Evolutionary conservation across 1,140 invertebrate species (phyloP).

Genomic region (Drosophila nasuta): DNA sequence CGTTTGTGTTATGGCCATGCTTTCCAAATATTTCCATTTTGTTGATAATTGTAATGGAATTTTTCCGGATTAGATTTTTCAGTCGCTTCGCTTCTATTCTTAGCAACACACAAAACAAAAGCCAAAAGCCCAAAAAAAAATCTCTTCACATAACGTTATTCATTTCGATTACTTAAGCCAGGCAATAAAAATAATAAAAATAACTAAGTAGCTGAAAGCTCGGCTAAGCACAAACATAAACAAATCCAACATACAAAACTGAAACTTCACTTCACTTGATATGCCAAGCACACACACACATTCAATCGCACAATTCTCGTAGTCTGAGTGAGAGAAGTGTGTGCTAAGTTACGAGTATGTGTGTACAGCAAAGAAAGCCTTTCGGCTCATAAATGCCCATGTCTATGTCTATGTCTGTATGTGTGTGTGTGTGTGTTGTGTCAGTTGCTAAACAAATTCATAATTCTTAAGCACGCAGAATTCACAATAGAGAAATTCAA

Average conservation of each 20-base stretch:
- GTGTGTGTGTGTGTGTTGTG: too few relatives aligned
- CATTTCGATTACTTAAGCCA: conserved; percentile 75
- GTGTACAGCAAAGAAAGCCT: too few relatives aligned
- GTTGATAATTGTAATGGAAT: conserved; percentile 79
- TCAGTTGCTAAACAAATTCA: too few relatives aligned
- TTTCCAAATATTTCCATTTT: conserved; percentile 57
- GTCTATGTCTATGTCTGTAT: too few relatives aligned
- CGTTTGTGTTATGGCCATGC: conserved; percentile 44
- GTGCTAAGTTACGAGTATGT: too few relatives aligned
- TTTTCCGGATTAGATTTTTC: conserved; percentile 61
- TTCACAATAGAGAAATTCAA: too few relatives aligned
- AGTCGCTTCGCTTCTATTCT: too few relatives aligned
- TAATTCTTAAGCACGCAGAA: too few relatives aligned
- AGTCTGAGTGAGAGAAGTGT: too few relatives aligned
- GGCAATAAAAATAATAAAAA: conserved; percentile 65
- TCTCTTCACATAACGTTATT: conserved; percentile 29
- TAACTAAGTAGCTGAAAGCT: conserved; percentile 44
- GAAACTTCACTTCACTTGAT: background rate
- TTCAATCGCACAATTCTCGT: too few relatives aligned
- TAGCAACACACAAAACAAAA: background rate
- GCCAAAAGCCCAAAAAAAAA: background rate
- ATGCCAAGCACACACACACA: too few relatives aligned
- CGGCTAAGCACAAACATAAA: conserved; percentile 39
- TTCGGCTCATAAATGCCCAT: too few relatives aligned
- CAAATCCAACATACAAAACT: conserved; percentile 11